These are phyloP conservation scores for Siniperca undulata DNA, from an alignment of 2,797 vertebrate genomes.

Conservation along the genomic window DNA sequence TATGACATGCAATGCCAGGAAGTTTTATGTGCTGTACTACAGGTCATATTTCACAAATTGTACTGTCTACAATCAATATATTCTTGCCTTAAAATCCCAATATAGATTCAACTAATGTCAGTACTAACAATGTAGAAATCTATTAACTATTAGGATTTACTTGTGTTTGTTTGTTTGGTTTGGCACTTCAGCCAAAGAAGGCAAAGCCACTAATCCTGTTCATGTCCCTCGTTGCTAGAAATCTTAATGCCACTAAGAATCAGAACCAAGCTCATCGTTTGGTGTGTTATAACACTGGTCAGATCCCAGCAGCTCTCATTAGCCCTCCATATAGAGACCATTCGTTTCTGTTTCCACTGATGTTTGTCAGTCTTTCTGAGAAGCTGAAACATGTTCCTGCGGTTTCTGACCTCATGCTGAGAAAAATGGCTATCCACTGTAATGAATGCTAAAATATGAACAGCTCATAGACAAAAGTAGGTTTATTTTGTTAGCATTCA, in stretches of 20 bases:
- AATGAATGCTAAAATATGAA: not conserved
- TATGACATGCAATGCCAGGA: not conserved
- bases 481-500: not conserved
- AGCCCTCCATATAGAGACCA: not conserved
- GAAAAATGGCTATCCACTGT: not conserved
- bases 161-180: not conserved
- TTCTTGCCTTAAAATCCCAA: not conserved
- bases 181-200: not conserved
- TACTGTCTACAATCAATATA: not conserved
- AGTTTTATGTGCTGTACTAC: not conserved
- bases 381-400: not conserved
- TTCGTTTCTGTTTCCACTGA: not conserved
- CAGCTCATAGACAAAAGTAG: not conserved
- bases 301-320: conserved; percentile 1
- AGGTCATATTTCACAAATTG: not conserved
- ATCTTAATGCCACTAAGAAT: not conserved
- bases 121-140: not conserved
- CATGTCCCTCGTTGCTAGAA: not conserved
- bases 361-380: conserved; percentile 1
- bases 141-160: not conserved
- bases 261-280: not conserved
- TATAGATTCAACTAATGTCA: not conserved
- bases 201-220: not conserved
- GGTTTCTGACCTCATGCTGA: not conserved
- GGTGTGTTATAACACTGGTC: not conserved